These are phyloP conservation scores for Pecten maximus DNA, from an alignment of 2,888 invertebrate genomes.

Conservation along the genomic window DNA sequence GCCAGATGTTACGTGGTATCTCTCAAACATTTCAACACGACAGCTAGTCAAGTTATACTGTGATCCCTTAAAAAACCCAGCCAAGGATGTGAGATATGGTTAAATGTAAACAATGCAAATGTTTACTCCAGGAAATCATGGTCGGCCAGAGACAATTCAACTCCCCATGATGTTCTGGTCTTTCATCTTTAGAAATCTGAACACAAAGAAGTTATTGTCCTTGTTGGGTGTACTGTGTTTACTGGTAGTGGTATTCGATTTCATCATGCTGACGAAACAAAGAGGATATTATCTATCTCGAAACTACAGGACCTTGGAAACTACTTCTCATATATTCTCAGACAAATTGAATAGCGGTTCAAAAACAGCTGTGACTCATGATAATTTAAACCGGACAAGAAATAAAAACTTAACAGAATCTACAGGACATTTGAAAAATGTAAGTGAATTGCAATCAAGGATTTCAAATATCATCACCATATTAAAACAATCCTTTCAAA, in stretches of 20 bases:
- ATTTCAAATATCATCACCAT: background rate
- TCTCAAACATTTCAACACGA: no score
- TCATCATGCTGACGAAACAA: background rate
- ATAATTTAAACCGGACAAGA: background rate
- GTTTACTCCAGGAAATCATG: background rate
- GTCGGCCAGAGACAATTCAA: background rate
- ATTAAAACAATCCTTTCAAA: background rate
- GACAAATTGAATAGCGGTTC: background rate
- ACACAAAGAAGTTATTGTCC: background rate
- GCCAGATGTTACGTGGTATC: no score
- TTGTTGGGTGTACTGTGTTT: background rate
- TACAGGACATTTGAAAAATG: background rate
- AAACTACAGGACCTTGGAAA: background rate
- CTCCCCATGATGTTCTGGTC: background rate
- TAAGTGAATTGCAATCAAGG: background rate
- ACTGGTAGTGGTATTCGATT: background rate
- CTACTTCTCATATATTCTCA: background rate
- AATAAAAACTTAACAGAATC: background rate
- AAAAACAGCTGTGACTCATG: background rate
- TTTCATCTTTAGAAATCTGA: background rate
- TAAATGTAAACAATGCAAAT: background rate
- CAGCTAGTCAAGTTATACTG: no score
- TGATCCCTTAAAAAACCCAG: no score
- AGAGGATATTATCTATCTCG: background rate
- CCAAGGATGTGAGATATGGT: background rate